Evolutionary conservation across 2,888 invertebrate genomes (phyloP), one percentile per base, ranked within the genome.

Genomic region (Rhyacophila evoluta): DNA sequence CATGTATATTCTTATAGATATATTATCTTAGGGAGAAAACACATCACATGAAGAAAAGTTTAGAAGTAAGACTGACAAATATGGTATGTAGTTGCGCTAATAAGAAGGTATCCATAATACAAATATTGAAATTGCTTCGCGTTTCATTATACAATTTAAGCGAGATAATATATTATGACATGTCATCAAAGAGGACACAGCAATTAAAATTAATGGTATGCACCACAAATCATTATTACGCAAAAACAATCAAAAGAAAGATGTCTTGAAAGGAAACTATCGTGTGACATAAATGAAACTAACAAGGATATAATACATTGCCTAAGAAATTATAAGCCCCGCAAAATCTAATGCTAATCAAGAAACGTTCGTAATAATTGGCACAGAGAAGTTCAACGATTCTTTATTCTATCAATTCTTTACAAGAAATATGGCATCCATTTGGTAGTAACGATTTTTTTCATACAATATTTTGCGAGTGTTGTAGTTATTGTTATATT

Each of bases 211-310:
- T 55, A 8, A 55, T 55, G 10, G 19, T 55, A 19, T 19, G 55
- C 15, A 55, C 25, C 55, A 55, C 19, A 55, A 55, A 55, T 55
- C 55, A 55, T 25, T 19, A 55, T 55, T 12, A 19, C 55, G 55
- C 25, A 55, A 55, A 25, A 55, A 55, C 55, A 25, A 55, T 25
- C 55, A 8, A 55, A 55, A 55, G 25, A 55, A 55, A 25, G 55
- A 55, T 55, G 19, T 55, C 55, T 55, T 19, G 25, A 1, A 55
- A 55, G 55, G 6, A 6, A 19, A 25, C 55, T 15, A 55, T 55
- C 55, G 55, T 55, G 55, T 55, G 55, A 55, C 55, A 55, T 55
- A 55, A 55, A 55, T 55, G 55, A 55, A 55, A 19, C 55, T 25
- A 55, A 55, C 55, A 55, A 55, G 55, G 55, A 55, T 19, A 55